Conservation (phyloP, 2,888 invertebrate species). For the Seira musarum region DNA sequence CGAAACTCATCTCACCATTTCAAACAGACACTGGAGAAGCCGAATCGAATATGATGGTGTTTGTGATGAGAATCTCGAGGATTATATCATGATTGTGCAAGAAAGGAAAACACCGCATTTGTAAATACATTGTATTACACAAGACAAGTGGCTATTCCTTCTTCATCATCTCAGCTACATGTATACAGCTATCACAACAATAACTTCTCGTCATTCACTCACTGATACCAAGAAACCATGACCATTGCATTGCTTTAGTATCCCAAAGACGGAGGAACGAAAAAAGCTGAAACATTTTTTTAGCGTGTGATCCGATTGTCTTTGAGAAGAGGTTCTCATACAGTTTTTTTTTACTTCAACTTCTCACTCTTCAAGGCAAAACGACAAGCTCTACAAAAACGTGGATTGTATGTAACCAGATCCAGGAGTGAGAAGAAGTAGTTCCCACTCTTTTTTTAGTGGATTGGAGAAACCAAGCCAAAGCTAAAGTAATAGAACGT, state of each 20-base stretch:
- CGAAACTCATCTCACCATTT: too few species aligned
- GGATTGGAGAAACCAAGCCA: neutral
- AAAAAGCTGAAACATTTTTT: slow-evolving; percentile 28
- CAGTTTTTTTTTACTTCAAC: slow-evolving; percentile 18
- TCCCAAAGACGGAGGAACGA: slow-evolving; percentile 30
- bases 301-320: slow-evolving; percentile 55
- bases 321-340: slow-evolving; percentile 31
- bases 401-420: slow-evolving; percentile 35
- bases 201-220: slow-evolving; percentile 28
- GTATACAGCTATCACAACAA: too few species aligned
- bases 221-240: slow-evolving; percentile 29
- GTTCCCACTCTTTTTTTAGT: slow-evolving; percentile 25
- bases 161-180: too few species aligned
- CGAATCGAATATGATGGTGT: neutral
- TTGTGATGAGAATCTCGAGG: neutral
- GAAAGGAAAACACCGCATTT: neutral
- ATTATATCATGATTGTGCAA: slow-evolving; percentile 22
- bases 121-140: slow-evolving; percentile 38
- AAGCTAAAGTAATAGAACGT: too few species aligned
- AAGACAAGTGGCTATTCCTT: slow-evolving; percentile 49
- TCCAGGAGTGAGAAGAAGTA: slow-evolving; percentile 39
- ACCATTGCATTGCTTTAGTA: too few species aligned
- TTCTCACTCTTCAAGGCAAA: slow-evolving; percentile 15
- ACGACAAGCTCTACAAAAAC: slow-evolving; percentile 46
- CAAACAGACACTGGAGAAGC: slow-evolving; percentile 25